Base-by-base conservation (phyloP, 2,113 vertebrate genomes). In the Tachysurus fulvidraco region DNA sequence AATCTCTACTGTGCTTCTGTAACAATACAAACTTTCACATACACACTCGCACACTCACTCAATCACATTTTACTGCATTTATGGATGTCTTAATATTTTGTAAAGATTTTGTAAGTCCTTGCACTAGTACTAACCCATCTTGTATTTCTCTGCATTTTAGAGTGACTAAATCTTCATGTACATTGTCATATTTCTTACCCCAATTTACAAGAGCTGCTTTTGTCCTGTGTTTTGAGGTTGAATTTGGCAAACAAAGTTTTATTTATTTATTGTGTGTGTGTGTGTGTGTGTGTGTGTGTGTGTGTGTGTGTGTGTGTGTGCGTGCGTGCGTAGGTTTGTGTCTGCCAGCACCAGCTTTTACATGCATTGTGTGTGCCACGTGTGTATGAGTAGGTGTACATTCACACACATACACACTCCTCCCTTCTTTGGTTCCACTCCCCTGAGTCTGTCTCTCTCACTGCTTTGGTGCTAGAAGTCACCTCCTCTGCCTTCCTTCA, bases 381-480 rank as follows among this genome's bases (percentile, higher is more conserved):
- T 62, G n/a, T 4, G 28, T 55, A 65, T 14, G 8, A 16, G 2
- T 60, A 19, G 50, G 36, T 62, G 59, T 16, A 76, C 25, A 52
- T 73, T 57, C 80, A 86, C 86, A 69, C 52, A 84, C 23, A 86
- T 25, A 57, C 81, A 83, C 60, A 71, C 91, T 11, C 52, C 89
- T 2, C 90, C 60, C 93, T 90, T 87, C 83, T 85, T 60, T 12
- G 44, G 30, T 23, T 55, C 16, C 78, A 36, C 78, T 95, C 94
- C 95, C 95, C 90, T 92, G 94, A 94, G 94, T 90, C 92, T 91
- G 86, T 89, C 86, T 93, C 79, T 76, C 91, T 92, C 91, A 91
- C 91, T 91, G 92, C 93, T 93, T 94, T 93, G 93, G 92, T 93
- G 93, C 93, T 93, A 92, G 93, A 94, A 95, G 94, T 95, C 94